Base-by-base conservation (phyloP, 2,113 vertebrate genomes). In the Holacanthus passer region DNA sequence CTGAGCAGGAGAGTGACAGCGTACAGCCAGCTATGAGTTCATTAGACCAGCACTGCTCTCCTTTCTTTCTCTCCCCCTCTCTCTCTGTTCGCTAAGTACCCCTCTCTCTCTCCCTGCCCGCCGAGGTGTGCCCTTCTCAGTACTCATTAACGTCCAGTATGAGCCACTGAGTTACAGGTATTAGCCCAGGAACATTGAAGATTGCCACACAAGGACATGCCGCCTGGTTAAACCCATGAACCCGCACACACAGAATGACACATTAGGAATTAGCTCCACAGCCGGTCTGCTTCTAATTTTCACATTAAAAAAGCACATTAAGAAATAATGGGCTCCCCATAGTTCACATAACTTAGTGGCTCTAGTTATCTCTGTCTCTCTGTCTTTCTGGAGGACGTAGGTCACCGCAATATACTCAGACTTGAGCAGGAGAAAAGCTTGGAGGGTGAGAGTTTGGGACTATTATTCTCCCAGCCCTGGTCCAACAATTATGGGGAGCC, bases 1-100 rank as follows among this genome's bases (percentile, higher is more conserved):
- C 74, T 43, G 90, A 85, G 83, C 89, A 87, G 84, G 83, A 88
- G 92, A 93, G 77, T 92, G 91, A 94, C 91, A 89, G 89, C 35
- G 17, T 75, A 81, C 81, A 37, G 88, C 62, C 5, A 58, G 86
- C 87, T 59, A 69, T 53, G 84, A 85, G 87, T 91, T 94, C 90
- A 93, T 94, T 92, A 93, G 83, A 87, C 79, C 83, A 27, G 76
- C 67, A 32, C 83, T 10, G 48, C 84, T 77, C 41, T 39, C 41
- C 68, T 67, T 37, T 65, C 68, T 59, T 1, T 52, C 62, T 62
- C 20, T 48, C 52, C 22, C 31, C 13, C 47, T n/a, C 20, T 29
- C 52, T 50, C 70, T 45, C 53, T 37, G 14, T 41, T 47, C 41
- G n/a, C 68, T 29, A 16, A 29, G 68, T 43, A 20, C 24, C 50